Base-by-base conservation (phyloP, 1,140 invertebrate genomes). In the Drosophila yakuba region DNA sequence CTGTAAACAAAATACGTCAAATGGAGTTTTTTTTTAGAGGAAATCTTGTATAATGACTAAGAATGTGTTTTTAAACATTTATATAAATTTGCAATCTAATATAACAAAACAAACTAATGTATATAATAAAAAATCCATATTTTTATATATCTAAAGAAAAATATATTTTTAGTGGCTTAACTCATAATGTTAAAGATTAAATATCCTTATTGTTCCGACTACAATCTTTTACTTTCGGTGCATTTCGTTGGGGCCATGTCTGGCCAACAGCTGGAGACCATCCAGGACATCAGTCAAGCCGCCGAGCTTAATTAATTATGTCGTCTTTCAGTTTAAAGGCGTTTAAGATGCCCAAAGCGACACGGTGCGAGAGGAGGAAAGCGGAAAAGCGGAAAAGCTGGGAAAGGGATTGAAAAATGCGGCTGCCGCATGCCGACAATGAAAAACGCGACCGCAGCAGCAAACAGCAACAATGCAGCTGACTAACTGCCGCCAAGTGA, bases 281-380 rank as follows among this genome's bases (percentile, higher is more conserved):
- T 62, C 64, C 63, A 54, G 79, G 69, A 83, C 84, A 88, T 88
- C 83, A 88, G 83, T 88, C 83, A 88, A 75, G 78, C 74, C 63
- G 74, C 76, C 77, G 77, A 80, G 78, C 84, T 89, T 89, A 89
- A 89, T 89, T 89, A 89, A 89, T 89, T 90, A 90, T 89, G 85
- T 90, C 84, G 84, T 80, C 80, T 90, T 89, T 89, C 85, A 72
- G 80, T 80, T 83, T 90, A 90, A 89, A 90, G 85, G 80, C 84
- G 77, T 89, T 89, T 89, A 89, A 89, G 80, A 73, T 78, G 73
- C 36, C 69, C 68, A 48, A 56, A 48, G 51, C 51, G 71, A 39
- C 32, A 20, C 35, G 39, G 43, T 15, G 8, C 20, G 23, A 50
- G 41, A 41, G 50, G 20, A 20, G 32, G 60, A 63, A 64, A 28